These are phyloP conservation scores for Zaprionus obscuricornis DNA, from an alignment of 2,888 invertebrate species.

Conservation along the genomic window DNA sequence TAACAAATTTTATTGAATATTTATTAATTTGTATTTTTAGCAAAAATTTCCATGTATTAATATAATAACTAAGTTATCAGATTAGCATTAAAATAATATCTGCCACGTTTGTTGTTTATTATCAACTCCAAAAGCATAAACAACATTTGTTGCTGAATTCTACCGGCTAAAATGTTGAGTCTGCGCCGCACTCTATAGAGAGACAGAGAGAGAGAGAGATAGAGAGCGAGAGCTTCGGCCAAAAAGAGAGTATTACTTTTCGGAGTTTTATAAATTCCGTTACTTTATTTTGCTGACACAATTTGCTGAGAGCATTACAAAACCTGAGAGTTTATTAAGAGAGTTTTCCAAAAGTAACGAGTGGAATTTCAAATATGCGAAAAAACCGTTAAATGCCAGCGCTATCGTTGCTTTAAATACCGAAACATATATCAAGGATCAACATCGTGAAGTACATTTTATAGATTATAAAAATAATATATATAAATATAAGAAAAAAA, in stretches of 20 bases:
- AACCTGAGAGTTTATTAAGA: constrained; percentile 5
- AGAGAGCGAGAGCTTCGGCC: too few relatives aligned
- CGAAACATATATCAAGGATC: too few relatives aligned
- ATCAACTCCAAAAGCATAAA: constrained; percentile 54
- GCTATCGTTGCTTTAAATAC: constrained; percentile 1
- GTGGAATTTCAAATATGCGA: constrained; percentile 47
- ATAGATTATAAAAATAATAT: too few relatives aligned
- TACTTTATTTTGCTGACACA: constrained; percentile 41
- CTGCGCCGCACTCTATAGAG: too few relatives aligned
- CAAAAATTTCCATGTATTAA: neutral
- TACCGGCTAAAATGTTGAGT: constrained; percentile 77
- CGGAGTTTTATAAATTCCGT: constrained; percentile 64
- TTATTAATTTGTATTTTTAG: neutral
- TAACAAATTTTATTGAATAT: neutral
- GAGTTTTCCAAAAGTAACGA: constrained; percentile 54
- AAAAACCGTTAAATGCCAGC: constrained; percentile 61
- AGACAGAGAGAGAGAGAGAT: too few relatives aligned
- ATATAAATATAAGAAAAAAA: too few relatives aligned
- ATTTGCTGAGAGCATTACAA: constrained; percentile 5
- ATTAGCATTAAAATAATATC: too few relatives aligned
- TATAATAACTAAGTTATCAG: too few relatives aligned
- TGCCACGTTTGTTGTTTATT: constrained; percentile 57
- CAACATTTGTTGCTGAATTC: constrained; percentile 73
- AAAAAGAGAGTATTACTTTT: too few relatives aligned
- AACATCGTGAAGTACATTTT: too few relatives aligned